Conservation (phyloP, 2,797 vertebrate genomes). For the Lophotriccus pileatus region DNA sequence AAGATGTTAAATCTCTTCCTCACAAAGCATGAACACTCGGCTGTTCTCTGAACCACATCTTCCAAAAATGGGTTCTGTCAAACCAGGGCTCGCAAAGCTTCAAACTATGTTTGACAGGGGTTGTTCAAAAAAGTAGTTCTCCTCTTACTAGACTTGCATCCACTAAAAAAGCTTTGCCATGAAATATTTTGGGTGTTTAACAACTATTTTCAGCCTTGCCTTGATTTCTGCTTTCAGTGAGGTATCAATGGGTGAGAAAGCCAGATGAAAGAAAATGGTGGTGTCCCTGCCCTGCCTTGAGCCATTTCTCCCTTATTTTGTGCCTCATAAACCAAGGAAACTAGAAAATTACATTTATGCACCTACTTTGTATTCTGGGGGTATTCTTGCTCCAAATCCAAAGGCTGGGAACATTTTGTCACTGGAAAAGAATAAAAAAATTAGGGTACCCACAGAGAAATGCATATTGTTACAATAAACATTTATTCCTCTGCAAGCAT, state of each 20-base stretch:
- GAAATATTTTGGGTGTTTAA: background rate
- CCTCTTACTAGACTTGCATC: background rate
- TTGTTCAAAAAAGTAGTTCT: background rate
- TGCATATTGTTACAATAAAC: background rate
- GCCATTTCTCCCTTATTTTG: background rate
- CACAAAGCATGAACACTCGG: background rate
- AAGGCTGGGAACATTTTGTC: slow-evolving; percentile 99
- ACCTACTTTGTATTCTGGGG: slow-evolving; percentile 96
- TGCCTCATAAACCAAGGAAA: background rate
- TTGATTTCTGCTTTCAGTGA: background rate
- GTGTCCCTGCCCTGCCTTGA: background rate
- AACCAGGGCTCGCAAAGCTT: background rate
- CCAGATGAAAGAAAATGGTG: background rate
- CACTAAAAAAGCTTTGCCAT: background rate
- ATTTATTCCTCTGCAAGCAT: background rate
- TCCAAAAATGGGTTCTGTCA: background rate
- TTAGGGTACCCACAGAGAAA: background rate
- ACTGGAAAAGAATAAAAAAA: slow-evolving; percentile 77
- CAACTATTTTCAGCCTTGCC: background rate
- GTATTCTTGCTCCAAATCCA: slow-evolving; percentile 97
- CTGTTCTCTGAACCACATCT: background rate
- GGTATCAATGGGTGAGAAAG: background rate
- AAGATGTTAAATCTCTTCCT: background rate
- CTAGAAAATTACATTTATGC: background rate
- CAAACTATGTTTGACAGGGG: background rate